Evolutionary conservation across 2,888 invertebrate genomes (phyloP), one percentile per base, ranked within the genome.

Genomic region (Sepioteuthis lessoniana): DNA sequence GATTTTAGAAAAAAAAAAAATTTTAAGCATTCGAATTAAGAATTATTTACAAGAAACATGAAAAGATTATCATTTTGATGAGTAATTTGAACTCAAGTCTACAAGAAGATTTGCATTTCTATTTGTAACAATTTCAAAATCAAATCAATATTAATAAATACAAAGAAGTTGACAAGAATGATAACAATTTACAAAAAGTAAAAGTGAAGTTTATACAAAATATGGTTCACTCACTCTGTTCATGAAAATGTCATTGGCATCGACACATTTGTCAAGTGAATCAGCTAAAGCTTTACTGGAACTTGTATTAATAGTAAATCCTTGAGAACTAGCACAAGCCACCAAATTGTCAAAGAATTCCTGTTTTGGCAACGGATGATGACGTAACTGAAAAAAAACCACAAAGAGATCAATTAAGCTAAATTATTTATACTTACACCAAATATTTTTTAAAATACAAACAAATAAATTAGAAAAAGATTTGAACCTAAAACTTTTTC

Each of bases 291-390:
- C 95, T 95, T 96, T 96, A 94, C 97, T 97, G 31, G 96, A 96
- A 25, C 95, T 94, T 16, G 96, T 96, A 76, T 96, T 95, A 1
- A 97, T 95, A 25, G 94, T 90, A 95, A 97, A 97, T 1, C 96
- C 97, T 94, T 95, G 96, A 0, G 96, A 95, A 60, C 95, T 94
- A 25, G 97, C 97, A 96, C 96, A 96, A 91, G 96, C 95, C 31
- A 95, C 95, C 60, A 97, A 95, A 94, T 96, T 96, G 28, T 95
- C 95, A 95, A 97, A 97, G 95, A 97, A 96, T 35, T 97, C 97
- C 94, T 96, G 96, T 94, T 96, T 95, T 1, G 97, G 97, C 92
- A 96, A 94, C 0, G 97, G 97, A 95, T 97, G 97, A 93, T 96
- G 96, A 46, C 97, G 95, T 90, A 97, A 94, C 97, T 97, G 94